Evolutionary conservation across 2,797 vertebrate species (phyloP), one percentile per base, ranked within the genome.

Genomic region (Vipera latastei): DNA sequence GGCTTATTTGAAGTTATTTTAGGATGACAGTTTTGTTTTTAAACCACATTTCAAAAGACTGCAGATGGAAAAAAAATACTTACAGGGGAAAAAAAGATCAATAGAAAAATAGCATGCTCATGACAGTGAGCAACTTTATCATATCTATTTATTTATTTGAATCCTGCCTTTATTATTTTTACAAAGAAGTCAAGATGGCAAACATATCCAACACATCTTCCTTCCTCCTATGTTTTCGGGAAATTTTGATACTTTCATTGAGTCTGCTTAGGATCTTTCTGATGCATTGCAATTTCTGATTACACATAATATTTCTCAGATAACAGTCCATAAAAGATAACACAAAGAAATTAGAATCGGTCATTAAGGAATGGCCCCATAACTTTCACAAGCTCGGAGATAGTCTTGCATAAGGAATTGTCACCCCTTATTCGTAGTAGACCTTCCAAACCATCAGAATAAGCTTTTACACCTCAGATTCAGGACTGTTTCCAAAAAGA

Each of bases 31-130:
- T 85, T 85, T 90, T 53, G 57, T 2, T 55, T 89, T 83, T 51
- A 59, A 83, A 89, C 59, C 32, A 32, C 16, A 48, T 63, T 91
- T 78, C 25, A 56, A 63, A 91, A 44, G 51, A 48, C n/a, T 63
- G 53, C 38, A 90, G 2, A 25, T n/a, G 38, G 48, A 32, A 18
- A 65, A 51, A 44, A 88, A 48, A 92, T 88, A 57, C 4, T 32
- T 51, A 65, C 13, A 69, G 63, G 53, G n/a, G 14, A 7, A 61
- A 38, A 32, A 91, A 69, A 93, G 83, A 91, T 91, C 51, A 85
- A 63, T 89, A 60, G n/a, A 55, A 91, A 93, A 93, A 65, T 86
- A 89, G 59, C 51, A 85, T 86, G 26, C 90, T 89, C 32, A 89
- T 57, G 69, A 91, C 48, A 65, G 0, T 85, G 57, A 91, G 59